Conservation (phyloP, 2,113 vertebrate species). For the Larimichthys polyactis region DNA sequence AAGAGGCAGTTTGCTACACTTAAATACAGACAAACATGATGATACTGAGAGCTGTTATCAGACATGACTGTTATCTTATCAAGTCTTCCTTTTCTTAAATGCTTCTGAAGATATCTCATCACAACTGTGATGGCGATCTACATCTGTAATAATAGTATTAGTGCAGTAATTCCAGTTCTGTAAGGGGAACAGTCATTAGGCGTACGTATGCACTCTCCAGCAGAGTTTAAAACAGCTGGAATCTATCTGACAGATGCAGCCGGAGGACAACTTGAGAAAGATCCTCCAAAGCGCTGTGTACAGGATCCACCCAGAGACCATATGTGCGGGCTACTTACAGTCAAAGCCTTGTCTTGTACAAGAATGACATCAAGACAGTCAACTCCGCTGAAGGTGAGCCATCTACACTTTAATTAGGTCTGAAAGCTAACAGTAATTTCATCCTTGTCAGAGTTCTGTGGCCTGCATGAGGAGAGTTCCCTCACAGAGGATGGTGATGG, state of each 20-base stretch:
- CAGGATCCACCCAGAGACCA: conserved; percentile 62
- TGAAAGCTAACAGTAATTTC: conserved; percentile 70
- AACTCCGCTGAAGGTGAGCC: conserved; percentile 47
- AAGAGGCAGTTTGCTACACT: not conserved
- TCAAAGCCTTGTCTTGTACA: conserved; percentile 35
- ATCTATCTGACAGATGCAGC: conserved; percentile 62
- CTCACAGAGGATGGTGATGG: conserved; percentile 71
- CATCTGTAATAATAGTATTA: not conserved
- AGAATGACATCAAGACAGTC: conserved; percentile 60
- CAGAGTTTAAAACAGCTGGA: conserved; percentile 48
- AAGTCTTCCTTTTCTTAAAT: not conserved
- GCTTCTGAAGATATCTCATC: not conserved
- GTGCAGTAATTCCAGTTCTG: not conserved
- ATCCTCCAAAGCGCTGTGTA: conserved; percentile 59
- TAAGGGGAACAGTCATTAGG: conserved; percentile 7
- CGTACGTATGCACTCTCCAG: conserved; percentile 16
- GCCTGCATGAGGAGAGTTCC: conserved; percentile 62
- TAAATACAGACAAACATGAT: not conserved
- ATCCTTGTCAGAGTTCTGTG: conserved; percentile 68
- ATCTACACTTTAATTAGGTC: conserved; percentile 72
- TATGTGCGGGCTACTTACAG: conserved; percentile 40
- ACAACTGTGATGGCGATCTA: not conserved
- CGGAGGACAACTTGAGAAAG: conserved; percentile 63
- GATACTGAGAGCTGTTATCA: not conserved
- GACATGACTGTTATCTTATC: not conserved